phyloP scores from a whole-genome alignment of 92 coral and sea anemone species.

The Epizoanthus illoricatus region DNA sequence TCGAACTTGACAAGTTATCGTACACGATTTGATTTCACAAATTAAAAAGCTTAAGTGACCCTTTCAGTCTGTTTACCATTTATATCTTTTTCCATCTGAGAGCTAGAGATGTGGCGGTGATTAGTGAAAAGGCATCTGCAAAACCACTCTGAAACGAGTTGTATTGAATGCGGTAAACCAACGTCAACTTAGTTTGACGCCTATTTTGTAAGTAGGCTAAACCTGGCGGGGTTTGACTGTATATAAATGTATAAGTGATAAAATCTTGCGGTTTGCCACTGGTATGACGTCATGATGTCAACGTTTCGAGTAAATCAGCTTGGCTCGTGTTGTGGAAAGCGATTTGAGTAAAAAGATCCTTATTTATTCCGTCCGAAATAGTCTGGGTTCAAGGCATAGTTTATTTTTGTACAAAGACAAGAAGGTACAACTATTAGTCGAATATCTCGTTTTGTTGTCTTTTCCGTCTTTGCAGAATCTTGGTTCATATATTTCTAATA shows the following conservation, averaged over 20 bases:
- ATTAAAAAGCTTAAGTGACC: conserved; percentile 21
- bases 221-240: neutral
- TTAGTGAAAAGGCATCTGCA: too few relatives aligned
- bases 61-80: neutral
- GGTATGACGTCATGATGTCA: neutral
- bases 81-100: too few relatives aligned
- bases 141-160: too few relatives aligned
- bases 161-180: too few relatives aligned
- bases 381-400: neutral
- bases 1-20: neutral
- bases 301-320: neutral
- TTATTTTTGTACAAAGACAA: neutral
- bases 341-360: neutral
- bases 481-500: too few relatives aligned
- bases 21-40: neutral
- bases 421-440: neutral
- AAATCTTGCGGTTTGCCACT: conserved; percentile 16
- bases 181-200: too few relatives aligned
- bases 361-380: neutral
- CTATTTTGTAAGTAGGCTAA: too few relatives aligned
- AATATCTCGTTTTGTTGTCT: neutral
- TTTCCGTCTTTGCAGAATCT: too few relatives aligned
- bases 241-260: neutral
- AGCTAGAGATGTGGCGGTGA: too few relatives aligned
- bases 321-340: neutral